Evolutionary conservation across 2,888 invertebrate genomes (phyloP).

Genomic region (Phortica okadai): DNA sequence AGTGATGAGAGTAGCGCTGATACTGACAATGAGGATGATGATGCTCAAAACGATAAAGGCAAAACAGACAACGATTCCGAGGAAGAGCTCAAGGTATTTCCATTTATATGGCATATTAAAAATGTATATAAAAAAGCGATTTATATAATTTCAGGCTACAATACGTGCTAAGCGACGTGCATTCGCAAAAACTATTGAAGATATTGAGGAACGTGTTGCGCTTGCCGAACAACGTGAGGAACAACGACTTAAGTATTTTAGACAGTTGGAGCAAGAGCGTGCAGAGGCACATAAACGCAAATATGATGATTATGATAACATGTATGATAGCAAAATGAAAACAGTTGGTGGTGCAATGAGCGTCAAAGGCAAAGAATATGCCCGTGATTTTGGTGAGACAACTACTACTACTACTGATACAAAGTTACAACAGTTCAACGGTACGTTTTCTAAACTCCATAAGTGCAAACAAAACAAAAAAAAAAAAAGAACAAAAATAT

Average conservation of each 20-base stretch:
- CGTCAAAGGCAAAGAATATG: conserved; percentile 57
- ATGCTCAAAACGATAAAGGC: conserved; percentile 56
- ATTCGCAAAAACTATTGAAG: conserved; percentile 85
- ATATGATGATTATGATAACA: background rate
- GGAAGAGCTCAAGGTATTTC: conserved; percentile 83
- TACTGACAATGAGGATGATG: conserved; percentile 71
- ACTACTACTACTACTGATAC: conserved; percentile 59
- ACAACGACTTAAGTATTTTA: conserved; percentile 63
- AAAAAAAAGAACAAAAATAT: background rate
- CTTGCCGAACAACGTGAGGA: conserved; percentile 80
- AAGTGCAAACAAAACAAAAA: background rate
- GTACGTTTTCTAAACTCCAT: conserved; percentile 58
- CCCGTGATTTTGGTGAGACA: conserved; percentile 70
- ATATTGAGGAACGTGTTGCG: conserved; percentile 84
- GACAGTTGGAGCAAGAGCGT: conserved; percentile 55
- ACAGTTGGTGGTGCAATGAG: conserved; percentile 28
- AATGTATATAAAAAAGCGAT: background rate
- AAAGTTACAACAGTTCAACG: conserved; percentile 72
- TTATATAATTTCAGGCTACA: conserved; percentile 76
- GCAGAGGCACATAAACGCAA: conserved; percentile 36
- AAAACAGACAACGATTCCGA: conserved; percentile 79
- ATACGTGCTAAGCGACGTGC: conserved; percentile 82
- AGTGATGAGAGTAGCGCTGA: conserved; percentile 81
- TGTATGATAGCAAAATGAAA: conserved; percentile 16
- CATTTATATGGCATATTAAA: background rate